Evolutionary conservation across 1,140 invertebrate species (phyloP), one percentile per base, ranked within the genome.

Genomic region (Pissodes strobi): DNA sequence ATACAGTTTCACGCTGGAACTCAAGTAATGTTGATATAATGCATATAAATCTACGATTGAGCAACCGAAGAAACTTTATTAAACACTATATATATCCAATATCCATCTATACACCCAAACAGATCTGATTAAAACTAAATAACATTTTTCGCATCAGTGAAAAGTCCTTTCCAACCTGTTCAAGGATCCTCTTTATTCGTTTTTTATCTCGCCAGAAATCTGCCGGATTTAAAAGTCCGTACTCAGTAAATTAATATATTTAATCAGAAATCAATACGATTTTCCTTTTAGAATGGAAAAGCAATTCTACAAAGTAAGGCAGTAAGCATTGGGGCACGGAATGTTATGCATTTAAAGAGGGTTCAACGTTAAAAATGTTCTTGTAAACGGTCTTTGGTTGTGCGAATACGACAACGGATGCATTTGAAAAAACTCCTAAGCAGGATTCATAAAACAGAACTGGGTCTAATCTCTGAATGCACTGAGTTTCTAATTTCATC

Each of bases 301-400:
- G 45, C 61, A 64, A 64, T 64, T 49, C 61, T 55, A 45, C 48
- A 62, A 62, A 53, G 59, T 56, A 64, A 64, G 43, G 61, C 43
- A 48, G 51, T 56, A 64, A 64, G 61, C 43, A 64, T 56, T 52
- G 30, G 15, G 45, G 19, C 52, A 39, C 27, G 34, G 27, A 64
- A 64, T 64, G 61, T 64, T 64, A 64, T 64, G 61, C 61, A 64
- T 64, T 64, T 64, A 64, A 64, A 64, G 51, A 48, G 61, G 41
- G 27, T 64, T 64, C 61, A 64, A 52, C 53, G 49, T 34, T 55
- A 62, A 62, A n/a, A n/a, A 62, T 53, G 60, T 62, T 52, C 49
- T 45, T 62, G 60, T 51, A 53, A 62, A 62, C 49, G 34, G 51
- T 38, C 37, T 53, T 62, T 53, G 41, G 22, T 57, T 45, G 22